Evolutionary conservation across 2,113 vertebrate species (phyloP).

Genomic region (Phalacrocorax pelagicus): DNA sequence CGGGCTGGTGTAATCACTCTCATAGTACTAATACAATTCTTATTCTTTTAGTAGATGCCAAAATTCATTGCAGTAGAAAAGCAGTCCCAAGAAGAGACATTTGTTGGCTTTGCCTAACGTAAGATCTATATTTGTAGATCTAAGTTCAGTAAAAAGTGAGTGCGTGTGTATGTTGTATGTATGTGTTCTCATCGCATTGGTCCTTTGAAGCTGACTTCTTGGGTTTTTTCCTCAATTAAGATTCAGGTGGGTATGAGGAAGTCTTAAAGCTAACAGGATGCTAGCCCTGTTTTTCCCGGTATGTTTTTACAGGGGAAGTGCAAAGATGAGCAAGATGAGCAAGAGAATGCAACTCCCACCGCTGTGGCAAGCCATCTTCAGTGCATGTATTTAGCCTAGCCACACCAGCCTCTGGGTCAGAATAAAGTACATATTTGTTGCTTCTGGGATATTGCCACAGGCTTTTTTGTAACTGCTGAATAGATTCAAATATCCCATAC

Average conservation of each 20-base stretch:
- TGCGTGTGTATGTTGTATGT: rapidly evolving
- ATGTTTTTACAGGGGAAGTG: not conserved
- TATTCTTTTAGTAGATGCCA: not conserved
- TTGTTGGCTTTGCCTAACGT: not conserved
- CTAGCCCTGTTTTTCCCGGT: not conserved
- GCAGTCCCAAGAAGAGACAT: not conserved
- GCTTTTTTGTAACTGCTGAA: not conserved
- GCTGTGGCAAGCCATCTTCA: not conserved
- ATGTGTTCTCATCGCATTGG: not conserved
- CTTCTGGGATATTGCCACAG: not conserved
- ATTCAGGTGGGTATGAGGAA: not conserved
- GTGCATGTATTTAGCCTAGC: not conserved
- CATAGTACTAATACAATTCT: not conserved
- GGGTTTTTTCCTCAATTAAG: not conserved
- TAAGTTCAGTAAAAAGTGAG: not conserved
- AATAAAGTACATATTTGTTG: not conserved
- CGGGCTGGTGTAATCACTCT: not conserved
- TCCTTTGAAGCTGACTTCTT: not conserved
- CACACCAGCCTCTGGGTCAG: not conserved
- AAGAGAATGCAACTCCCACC: not conserved
- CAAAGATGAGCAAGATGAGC: not conserved
- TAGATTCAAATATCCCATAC: not conserved
- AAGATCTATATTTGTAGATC: not conserved
- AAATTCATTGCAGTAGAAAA: not conserved
- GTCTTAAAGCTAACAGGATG: not conserved